phyloP scores from a whole-genome alignment of 2,113 vertebrate genomes.

The Thalassoma bifasciatum region DNA sequence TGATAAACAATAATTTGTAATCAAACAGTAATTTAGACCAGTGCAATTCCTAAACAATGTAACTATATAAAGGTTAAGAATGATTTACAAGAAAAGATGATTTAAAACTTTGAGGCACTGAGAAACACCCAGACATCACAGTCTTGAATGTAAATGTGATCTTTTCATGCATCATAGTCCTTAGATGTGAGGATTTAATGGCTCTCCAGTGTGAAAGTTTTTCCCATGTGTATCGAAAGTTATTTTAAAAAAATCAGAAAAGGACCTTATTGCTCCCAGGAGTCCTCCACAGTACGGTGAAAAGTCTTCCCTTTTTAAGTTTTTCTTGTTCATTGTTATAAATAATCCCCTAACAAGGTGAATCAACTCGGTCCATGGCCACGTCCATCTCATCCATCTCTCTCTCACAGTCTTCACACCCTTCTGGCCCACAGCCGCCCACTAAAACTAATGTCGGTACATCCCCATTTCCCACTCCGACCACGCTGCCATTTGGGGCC shows the following conservation, averaged over 20 bases:
- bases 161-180: not conserved
- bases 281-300: constrained; percentile 4
- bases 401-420: constrained; percentile 84
- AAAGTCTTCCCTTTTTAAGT: constrained; percentile 12
- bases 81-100: constrained; percentile 26
- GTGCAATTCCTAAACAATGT: constrained; percentile 23
- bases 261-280: not conserved
- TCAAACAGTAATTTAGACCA: not conserved
- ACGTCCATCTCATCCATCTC: constrained; percentile 81
- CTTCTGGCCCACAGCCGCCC: constrained; percentile 76
- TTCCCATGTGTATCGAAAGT: constrained; percentile 25
- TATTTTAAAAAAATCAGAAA: constrained; percentile 18
- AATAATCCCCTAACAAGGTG: constrained; percentile 71
- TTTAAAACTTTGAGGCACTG: constrained; percentile 68
- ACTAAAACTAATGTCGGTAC: constrained; percentile 81
- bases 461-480: constrained; percentile 72
- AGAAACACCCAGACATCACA: constrained; percentile 51
- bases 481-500: constrained; percentile 69
- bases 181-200: constrained; percentile 20
- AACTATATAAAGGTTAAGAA: constrained; percentile 22
- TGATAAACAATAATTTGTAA: constrained; percentile 2
- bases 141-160: constrained; percentile 28
- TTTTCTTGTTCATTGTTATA: not conserved
- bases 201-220: not conserved
- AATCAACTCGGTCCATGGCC: constrained; percentile 71